A percentile compares a stretch with the other conserved stretches of the same genome.
Conservation (phyloP, 1,140 invertebrate genomes). For the Popillia japonica region DNA sequence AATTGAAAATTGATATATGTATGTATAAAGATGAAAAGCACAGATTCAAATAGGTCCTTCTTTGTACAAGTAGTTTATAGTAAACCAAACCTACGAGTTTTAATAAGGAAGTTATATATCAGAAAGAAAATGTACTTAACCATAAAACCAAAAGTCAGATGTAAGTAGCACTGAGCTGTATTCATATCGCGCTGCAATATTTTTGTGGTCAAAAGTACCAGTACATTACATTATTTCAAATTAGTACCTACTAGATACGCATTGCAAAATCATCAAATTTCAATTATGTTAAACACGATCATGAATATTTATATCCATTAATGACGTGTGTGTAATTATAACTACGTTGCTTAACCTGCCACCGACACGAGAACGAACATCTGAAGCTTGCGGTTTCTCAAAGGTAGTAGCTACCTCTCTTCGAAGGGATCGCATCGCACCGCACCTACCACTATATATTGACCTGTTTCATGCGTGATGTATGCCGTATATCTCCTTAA, state of each 20-base stretch:
- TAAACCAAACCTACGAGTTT: too few relatives aligned
- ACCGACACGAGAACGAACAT: background rate
- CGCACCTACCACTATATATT: constrained; percentile 23
- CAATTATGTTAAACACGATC: background rate
- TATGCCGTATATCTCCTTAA: constrained; percentile 31
- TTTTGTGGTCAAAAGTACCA: background rate
- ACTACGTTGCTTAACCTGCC: background rate
- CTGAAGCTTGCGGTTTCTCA: constrained; percentile 8
- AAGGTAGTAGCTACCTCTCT: background rate
- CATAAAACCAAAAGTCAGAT: too few relatives aligned
- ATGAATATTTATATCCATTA: constrained; percentile 21
- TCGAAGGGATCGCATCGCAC: background rate
- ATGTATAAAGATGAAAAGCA: too few relatives aligned
- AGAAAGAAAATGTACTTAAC: too few relatives aligned
- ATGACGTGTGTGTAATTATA: background rate
- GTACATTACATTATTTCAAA: background rate
- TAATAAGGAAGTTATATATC: too few relatives aligned
- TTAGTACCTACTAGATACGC: background rate
- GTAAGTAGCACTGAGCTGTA: too few relatives aligned
- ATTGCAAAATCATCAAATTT: background rate
- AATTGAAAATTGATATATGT: too few relatives aligned
- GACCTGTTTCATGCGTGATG: constrained; percentile 31
- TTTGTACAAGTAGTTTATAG: too few relatives aligned
- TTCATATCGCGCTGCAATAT: too few relatives aligned
- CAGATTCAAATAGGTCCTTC: too few relatives aligned